Evolutionary conservation across 2,888 invertebrate species (phyloP).

Genomic region (Patella depressa): DNA sequence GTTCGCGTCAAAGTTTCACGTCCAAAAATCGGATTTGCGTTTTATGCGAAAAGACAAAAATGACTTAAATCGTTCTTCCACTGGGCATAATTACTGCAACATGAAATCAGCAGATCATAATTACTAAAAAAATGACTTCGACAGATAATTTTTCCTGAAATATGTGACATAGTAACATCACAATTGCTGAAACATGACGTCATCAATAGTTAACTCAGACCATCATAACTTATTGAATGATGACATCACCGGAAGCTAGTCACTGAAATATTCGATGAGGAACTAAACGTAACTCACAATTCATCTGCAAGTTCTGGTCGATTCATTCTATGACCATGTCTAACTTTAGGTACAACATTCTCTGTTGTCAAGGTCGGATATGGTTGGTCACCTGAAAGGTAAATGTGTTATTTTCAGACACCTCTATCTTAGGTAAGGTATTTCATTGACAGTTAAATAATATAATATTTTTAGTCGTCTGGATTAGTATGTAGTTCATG

Average conservation of each 20-base stretch:
- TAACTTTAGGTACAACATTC: conserved; percentile 21
- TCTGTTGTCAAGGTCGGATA: conserved; percentile 25
- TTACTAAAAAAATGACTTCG: neutral
- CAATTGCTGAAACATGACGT: neutral
- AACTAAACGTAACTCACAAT: conserved; percentile 20
- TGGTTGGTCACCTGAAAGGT: conserved; percentile 29
- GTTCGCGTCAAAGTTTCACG: too few species aligned
- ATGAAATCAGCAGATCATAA: neutral
- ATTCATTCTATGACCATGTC: conserved; percentile 26
- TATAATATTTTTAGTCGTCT: too few species aligned
- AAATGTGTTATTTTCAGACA: neutral
- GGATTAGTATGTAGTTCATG: neutral
- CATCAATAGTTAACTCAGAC: neutral
- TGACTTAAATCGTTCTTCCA: too few species aligned
- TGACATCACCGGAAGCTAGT: too few species aligned
- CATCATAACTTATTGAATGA: neutral
- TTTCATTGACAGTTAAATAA: too few species aligned
- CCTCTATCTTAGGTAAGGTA: too few species aligned
- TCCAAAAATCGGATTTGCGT: too few species aligned
- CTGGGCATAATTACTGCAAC: too few species aligned
- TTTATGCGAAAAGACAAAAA: too few species aligned
- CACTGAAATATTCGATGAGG: neutral
- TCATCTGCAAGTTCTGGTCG: conserved; percentile 30
- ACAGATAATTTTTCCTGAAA: too few species aligned
- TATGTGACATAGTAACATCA: too few species aligned